These are phyloP conservation scores for Ophraella communa DNA, from an alignment of 2,888 invertebrate species.

Conservation along the genomic window DNA sequence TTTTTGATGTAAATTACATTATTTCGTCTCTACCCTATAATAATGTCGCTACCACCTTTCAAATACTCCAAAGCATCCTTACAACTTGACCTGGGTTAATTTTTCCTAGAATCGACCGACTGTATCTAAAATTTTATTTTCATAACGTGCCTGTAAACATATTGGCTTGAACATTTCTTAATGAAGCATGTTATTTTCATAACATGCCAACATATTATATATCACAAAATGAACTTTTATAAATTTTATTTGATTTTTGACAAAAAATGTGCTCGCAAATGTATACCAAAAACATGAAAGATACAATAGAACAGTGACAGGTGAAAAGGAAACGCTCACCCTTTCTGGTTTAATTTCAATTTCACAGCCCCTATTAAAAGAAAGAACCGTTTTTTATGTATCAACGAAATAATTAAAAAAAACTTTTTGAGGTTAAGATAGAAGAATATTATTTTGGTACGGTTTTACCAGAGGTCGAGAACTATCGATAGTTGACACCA, in stretches of 20 bases:
- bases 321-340: no score
- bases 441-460: no score
- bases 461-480: no score
- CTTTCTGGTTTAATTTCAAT: no score
- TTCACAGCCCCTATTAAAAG: no score
- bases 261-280: no score
- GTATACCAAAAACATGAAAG: no score
- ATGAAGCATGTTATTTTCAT: constrained; percentile 18
- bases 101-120: constrained; percentile 33
- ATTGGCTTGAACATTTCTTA: constrained; percentile 22
- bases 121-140: constrained; percentile 32
- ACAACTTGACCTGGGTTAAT: constrained; percentile 30
- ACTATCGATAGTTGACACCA: no score
- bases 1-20: background rate
- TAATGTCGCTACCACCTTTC: constrained; percentile 5
- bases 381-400: no score
- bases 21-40: background rate
- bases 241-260: background rate
- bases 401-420: no score
- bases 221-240: background rate
- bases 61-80: background rate
- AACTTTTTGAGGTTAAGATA: no score
- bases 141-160: constrained; percentile 17
- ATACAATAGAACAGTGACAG: no score
- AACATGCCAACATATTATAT: background rate